Conservation (phyloP, 2,888 invertebrate species). For the Panorpa germanica region DNA sequence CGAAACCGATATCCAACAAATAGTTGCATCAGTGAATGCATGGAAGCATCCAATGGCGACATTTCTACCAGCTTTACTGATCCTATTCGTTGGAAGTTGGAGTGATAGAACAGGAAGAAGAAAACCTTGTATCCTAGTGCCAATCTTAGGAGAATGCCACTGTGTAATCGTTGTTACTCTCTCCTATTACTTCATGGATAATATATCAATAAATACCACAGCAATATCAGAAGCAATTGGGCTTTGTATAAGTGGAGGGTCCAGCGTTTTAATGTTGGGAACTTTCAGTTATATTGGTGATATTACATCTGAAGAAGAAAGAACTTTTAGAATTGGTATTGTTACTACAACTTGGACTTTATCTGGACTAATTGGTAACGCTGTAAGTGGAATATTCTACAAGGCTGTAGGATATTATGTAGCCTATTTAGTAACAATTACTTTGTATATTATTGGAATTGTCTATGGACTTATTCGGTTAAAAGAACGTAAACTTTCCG, state of each 20-base stretch:
- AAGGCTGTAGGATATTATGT: slow-evolving; percentile 29
- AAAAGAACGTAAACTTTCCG: slow-evolving; percentile 21
- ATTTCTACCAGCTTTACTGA: slow-evolving; percentile 31
- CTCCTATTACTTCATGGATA: slow-evolving; percentile 31
- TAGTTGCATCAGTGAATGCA: slow-evolving; percentile 31
- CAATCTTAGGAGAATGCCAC: slow-evolving; percentile 32
- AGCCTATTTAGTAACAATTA: slow-evolving; percentile 23
- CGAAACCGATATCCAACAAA: slow-evolving; percentile 23
- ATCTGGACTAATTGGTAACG: too few species aligned
- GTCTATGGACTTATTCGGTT: slow-evolving; percentile 24
- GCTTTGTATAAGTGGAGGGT: slow-evolving; percentile 35
- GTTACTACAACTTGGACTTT: slow-evolving; percentile 31
- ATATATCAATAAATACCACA: too few species aligned
- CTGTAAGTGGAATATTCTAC: too few species aligned
- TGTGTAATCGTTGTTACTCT: slow-evolving; percentile 29
- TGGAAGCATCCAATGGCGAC: slow-evolving; percentile 34
- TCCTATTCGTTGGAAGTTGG: slow-evolving; percentile 40
- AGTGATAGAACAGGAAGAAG: slow-evolving; percentile 36
- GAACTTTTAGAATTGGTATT: slow-evolving; percentile 41
- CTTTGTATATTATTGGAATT: slow-evolving; percentile 22
- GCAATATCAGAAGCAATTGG: slow-evolving; percentile 33
- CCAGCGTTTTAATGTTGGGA: slow-evolving; percentile 33
- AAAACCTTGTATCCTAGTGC: slow-evolving; percentile 34
- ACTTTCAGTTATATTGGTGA: slow-evolving; percentile 40
- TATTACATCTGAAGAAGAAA: slow-evolving; percentile 32